Conservation (phyloP, 1,140 invertebrate genomes). For the Sarcophaga peregrina region DNA sequence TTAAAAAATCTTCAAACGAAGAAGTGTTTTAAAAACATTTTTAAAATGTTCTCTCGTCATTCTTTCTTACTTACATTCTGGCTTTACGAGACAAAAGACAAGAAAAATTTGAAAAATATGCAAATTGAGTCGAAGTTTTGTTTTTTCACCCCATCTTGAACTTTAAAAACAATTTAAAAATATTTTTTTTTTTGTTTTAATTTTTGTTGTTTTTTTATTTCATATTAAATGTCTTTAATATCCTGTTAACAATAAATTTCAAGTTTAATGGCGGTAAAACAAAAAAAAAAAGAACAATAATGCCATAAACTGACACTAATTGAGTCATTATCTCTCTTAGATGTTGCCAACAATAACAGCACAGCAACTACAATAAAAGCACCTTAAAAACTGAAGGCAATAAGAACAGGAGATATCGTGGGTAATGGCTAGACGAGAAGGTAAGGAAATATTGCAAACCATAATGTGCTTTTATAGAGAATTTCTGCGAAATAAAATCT, state of each 20-base stretch:
- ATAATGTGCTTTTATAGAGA: too few species aligned
- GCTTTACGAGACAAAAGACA: not conserved
- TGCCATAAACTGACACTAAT: constrained; percentile 5
- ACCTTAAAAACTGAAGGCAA: too few species aligned
- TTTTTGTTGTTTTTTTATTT: not conserved
- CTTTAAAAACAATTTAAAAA: too few species aligned
- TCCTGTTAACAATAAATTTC: constrained; percentile 1
- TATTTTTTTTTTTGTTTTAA: not conserved
- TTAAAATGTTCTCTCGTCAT: not conserved
- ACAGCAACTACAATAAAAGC: too few species aligned
- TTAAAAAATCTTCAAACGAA: not conserved
- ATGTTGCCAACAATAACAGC: not conserved
- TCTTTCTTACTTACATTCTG: not conserved
- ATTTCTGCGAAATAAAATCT: too few species aligned
- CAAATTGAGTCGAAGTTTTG: not conserved
- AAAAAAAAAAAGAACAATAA: not conserved
- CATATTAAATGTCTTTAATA: not conserved
- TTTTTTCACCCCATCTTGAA: not conserved
- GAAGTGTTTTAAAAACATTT: not conserved
- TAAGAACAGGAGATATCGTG: too few species aligned
- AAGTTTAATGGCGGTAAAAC: not conserved
- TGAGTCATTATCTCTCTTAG: constrained; percentile 2
- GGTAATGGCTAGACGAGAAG: too few species aligned
- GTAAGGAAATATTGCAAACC: too few species aligned
- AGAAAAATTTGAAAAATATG: constrained; percentile 16